These are phyloP conservation scores for Theocolax elegans DNA, from an alignment of 1,140 invertebrate species.

Conservation along the genomic window DNA sequence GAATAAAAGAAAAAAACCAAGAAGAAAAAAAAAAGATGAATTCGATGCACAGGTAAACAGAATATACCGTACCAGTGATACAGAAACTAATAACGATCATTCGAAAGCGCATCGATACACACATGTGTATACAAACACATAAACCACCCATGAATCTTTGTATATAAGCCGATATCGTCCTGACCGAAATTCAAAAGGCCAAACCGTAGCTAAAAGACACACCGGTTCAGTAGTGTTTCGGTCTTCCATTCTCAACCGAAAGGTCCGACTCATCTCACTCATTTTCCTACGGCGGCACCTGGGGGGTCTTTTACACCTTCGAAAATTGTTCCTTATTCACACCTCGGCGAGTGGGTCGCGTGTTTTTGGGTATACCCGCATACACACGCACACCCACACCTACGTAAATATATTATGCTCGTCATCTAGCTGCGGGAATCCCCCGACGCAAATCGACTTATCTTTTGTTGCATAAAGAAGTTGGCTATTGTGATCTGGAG, in stretches of 20 bases:
- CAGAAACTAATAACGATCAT: conserved; percentile 19
- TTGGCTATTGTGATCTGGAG: too few relatives aligned
- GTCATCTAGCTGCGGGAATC: conserved; percentile 23
- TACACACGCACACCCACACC: too few relatives aligned
- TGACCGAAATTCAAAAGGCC: too few relatives aligned
- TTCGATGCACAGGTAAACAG: neutral
- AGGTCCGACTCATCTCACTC: conserved; percentile 60
- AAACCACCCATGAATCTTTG: conserved; percentile 9
- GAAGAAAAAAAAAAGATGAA: neutral
- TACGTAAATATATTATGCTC: conserved; percentile 20
- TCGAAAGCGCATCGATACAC: conserved; percentile 20
- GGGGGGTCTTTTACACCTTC: conserved; percentile 57
- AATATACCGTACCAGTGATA: conserved; percentile 1
- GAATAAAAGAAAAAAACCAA: conserved; percentile 6
- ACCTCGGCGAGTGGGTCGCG: conserved; percentile 40
- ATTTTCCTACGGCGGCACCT: conserved; percentile 58
- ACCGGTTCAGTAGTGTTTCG: too few relatives aligned
- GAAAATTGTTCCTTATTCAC: conserved; percentile 55
- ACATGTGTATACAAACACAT: neutral
- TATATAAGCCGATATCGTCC: too few relatives aligned
- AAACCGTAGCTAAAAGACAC: too few relatives aligned
- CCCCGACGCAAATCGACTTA: conserved; percentile 20
- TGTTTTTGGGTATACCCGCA: too few relatives aligned
- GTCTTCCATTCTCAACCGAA: conserved; percentile 29
- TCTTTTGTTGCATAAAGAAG: too few relatives aligned